Conservation (phyloP, 2,113 vertebrate species). For the Rhinoderma darwinii region DNA sequence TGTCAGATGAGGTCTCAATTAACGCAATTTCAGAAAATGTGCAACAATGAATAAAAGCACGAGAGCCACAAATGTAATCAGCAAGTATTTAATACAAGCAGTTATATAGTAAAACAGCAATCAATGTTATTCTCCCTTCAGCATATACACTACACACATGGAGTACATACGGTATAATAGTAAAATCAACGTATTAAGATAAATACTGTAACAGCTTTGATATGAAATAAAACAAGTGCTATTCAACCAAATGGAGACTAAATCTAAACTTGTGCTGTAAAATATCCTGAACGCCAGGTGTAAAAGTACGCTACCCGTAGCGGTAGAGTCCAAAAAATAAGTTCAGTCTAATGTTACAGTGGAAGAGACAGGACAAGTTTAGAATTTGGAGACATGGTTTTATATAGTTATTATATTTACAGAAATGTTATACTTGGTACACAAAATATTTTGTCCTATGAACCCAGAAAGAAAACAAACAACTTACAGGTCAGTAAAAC, state of each 20-base stretch:
- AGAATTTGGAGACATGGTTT: background rate
- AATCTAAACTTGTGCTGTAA: background rate
- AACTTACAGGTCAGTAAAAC: too few species aligned
- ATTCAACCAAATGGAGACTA: background rate
- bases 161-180: constrained; percentile 30
- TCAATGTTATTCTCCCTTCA: background rate
- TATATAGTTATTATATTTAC: background rate
- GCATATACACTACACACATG: constrained; percentile 27
- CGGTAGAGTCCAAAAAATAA: background rate
- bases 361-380: background rate
- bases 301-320: too few species aligned
- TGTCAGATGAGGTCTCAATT: too few species aligned
- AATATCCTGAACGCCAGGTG: background rate
- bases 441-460: background rate
- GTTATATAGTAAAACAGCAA: constrained; percentile 33
- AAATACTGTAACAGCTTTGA: constrained; percentile 41
- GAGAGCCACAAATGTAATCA: background rate
- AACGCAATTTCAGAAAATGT: background rate
- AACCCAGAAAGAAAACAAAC: background rate
- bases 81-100: constrained; percentile 46
- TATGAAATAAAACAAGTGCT: constrained; percentile 12
- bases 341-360: background rate
- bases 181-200: constrained; percentile 13
- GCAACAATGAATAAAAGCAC: background rate
- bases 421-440: background rate